Evolutionary conservation across 2,888 invertebrate species (phyloP), one percentile per base, ranked within the genome.

Genomic region (Hydrotaea cyrtoneurina): DNA sequence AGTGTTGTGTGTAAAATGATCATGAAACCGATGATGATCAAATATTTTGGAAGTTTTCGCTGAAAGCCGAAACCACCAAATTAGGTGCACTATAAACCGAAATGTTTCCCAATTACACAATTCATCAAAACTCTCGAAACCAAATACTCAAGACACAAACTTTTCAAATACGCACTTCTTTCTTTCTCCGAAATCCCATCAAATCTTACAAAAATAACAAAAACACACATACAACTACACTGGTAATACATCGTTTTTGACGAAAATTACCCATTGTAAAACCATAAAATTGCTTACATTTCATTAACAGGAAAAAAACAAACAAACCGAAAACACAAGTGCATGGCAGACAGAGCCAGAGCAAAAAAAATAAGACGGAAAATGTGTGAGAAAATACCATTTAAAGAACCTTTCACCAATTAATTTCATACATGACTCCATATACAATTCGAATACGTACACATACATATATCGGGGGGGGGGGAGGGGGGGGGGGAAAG

Each of bases 311-410:
- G 46, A 69, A 43, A 39, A 7, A 39, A 15, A n/a, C 50, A 69
- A 43, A 39, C 17, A 39, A 15, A n/a, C 50, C n/a, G n/a, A 15
- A n/a, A n/a, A 13, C 50, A 50, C n/a, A 50, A 50, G 5, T n/a
- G n/a, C n/a, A 50, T 50, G n/a, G 13, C 50, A n/a, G 59, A 26
- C 59, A 59, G 31, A 59, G n/a, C 7, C 31, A 62, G n/a, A 62
- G 13, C 26, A 57, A 59, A 59, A 15, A 59, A 4, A 59, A 59
- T 26, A 59, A 15, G 11, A 31, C 31, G 26, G 15, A 69, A 83
- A 78, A 75, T 78, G 84, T 84, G 84, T 84, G 84, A 84, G 84
- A 84, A 84, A 78, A 81, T 78, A 66, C 84, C 81, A 81, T 76
- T 81, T 84, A 59, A 31, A 84, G 78, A 84, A 81, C 75, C 76